These are phyloP conservation scores for Melipona beecheii DNA, from an alignment of 2,888 invertebrate genomes.

Conservation along the genomic window DNA sequence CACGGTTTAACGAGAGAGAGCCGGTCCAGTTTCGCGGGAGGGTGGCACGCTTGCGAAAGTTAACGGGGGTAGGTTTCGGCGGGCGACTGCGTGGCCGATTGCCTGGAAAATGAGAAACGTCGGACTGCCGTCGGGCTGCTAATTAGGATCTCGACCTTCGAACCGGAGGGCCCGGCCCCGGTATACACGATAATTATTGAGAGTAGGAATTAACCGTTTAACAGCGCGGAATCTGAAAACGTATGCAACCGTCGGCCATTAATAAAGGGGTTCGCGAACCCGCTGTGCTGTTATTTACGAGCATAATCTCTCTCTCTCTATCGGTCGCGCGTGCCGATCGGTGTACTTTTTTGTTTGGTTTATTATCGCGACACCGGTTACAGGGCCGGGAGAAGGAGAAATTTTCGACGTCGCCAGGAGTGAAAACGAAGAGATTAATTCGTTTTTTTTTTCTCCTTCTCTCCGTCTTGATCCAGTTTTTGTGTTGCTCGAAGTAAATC, in stretches of 20 bases:
- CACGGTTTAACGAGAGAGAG: slow-evolving; percentile 14
- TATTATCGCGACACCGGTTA: neutral
- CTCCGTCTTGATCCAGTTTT: neutral
- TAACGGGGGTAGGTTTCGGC: neutral
- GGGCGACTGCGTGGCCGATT: slow-evolving; percentile 60
- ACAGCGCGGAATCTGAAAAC: slow-evolving; percentile 30
- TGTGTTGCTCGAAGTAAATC: neutral
- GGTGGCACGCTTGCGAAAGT: slow-evolving; percentile 22
- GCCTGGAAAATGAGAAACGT: slow-evolving; percentile 70
- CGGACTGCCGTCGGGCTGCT: slow-evolving; percentile 57
- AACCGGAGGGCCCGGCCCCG: neutral
- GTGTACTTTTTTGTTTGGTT: neutral
- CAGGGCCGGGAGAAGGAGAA: neutral
- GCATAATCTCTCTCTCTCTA: slow-evolving; percentile 1
- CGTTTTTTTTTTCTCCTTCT: too few species aligned
- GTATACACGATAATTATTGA: slow-evolving; percentile 70
- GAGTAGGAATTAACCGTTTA: slow-evolving; percentile 59
- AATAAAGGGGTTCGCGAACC: neutral
- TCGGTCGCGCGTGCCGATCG: neutral
- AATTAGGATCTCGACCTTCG: slow-evolving; percentile 68
- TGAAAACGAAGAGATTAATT: too few species aligned
- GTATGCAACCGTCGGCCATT: slow-evolving; percentile 25
- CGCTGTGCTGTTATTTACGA: slow-evolving; percentile 18
- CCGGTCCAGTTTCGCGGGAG: slow-evolving; percentile 26
- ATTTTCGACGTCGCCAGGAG: neutral